Percentiles rank a stretch among this genome's conserved stretches.
These are phyloP conservation scores for Chionoecetes opilio DNA, from an alignment of 1,140 invertebrate species.

Conservation along the genomic window DNA sequence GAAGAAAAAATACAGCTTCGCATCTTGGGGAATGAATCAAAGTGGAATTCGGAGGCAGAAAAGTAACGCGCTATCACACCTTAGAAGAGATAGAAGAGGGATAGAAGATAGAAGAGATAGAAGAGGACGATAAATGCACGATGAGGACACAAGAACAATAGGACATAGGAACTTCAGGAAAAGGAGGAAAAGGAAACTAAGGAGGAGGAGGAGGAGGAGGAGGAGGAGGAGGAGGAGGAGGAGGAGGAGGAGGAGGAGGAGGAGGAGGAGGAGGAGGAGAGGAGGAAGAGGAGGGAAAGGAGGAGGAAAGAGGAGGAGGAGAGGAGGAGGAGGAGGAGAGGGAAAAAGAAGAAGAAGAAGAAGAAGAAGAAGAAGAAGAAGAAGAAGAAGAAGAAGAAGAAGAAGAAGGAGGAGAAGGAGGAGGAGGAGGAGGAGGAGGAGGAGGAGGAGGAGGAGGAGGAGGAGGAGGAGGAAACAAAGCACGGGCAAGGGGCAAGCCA, in stretches of 20 bases:
- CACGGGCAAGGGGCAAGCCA: neutral
- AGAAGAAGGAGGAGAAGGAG: neutral
- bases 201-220: neutral
- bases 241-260: neutral
- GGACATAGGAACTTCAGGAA: too few species aligned
- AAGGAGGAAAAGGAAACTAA: too few species aligned
- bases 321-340: too few species aligned
- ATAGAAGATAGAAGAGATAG: too few species aligned
- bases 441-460: neutral
- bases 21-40: neutral
- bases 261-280: neutral
- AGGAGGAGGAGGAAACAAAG: neutral
- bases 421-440: neutral
- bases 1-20: neutral
- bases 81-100: too few species aligned
- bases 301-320: too few species aligned
- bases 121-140: too few species aligned
- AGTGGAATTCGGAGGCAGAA: neutral
- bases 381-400: neutral
- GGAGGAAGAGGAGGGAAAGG: too few species aligned
- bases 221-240: neutral
- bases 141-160: too few species aligned
- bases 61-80: too few species aligned
- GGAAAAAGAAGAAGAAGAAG: too few species aligned
- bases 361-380: neutral